These are phyloP conservation scores for Mastacembelus armatus DNA, from an alignment of 2,797 vertebrate genomes.

Conservation along the genomic window DNA sequence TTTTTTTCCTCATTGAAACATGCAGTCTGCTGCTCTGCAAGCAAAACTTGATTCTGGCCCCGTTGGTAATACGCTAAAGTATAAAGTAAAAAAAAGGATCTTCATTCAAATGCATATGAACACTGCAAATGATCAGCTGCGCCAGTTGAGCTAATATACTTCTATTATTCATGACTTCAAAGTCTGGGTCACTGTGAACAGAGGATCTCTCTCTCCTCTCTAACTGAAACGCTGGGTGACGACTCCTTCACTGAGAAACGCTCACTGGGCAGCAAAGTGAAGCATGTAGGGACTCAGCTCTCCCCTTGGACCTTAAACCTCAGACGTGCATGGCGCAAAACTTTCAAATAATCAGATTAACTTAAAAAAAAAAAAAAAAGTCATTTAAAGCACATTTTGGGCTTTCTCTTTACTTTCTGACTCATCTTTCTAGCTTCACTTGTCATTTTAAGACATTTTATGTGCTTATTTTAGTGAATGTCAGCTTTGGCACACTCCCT, in stretches of 20 bases:
- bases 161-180: slow-evolving; percentile 42
- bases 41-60: slow-evolving; percentile 77
- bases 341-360: slow-evolving; percentile 8
- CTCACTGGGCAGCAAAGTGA: slow-evolving; percentile 32
- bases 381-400: slow-evolving; percentile 34
- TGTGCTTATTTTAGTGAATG: slow-evolving; percentile 69
- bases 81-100: slow-evolving; percentile 26
- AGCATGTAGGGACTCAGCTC: slow-evolving; percentile 26
- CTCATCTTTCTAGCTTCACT: slow-evolving; percentile 13
- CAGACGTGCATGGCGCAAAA: neutral
- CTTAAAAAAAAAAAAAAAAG: neutral
- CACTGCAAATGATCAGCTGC: slow-evolving; percentile 69
- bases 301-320: neutral
- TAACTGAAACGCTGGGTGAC: slow-evolving; percentile 34
- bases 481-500: slow-evolving; percentile 68
- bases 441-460: slow-evolving; percentile 53
- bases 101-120: slow-evolving; percentile 63
- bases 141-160: slow-evolving; percentile 31
- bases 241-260: slow-evolving; percentile 47
- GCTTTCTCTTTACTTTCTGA: neutral
- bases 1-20: slow-evolving; percentile 76
- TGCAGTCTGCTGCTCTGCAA: slow-evolving; percentile 87
- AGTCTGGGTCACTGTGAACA: slow-evolving; percentile 34
- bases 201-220: slow-evolving; percentile 9
- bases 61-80: slow-evolving; percentile 60